Base-by-base conservation (phyloP, 1,140 invertebrate species). In the Brachionus manjavacas region DNA sequence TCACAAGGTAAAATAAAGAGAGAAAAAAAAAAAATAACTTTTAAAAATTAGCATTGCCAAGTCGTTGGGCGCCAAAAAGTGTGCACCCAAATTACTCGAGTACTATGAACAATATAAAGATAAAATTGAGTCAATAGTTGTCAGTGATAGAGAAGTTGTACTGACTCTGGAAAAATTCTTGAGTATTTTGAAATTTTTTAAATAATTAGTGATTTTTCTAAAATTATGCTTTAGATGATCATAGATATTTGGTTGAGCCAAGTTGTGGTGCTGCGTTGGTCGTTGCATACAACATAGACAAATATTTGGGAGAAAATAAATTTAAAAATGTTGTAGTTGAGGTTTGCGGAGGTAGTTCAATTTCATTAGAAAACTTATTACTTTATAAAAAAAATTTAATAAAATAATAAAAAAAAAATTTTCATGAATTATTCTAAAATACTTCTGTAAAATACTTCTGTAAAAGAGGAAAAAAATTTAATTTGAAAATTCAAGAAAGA, bases 211-310 rank as follows among this genome's bases (percentile, higher is more conserved):
- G 14, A 31, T 12, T 79, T 49, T 25, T 16, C 16, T n/a, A 4
- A 25, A 20, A 80, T n/a, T 49, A 4, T 20, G 60, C 35, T 43
- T 2, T 0, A 81, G 88, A 88, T 86, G 86, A 91, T 85, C 90
- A 91, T 80, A 86, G 89, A 11, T 87, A 88, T 76, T 83, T 92
- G 35, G 91, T 91, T 23, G 91, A 91, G 85, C 90, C 91, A 7
- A 88, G 90, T 4, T 91, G 91, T 88, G 91, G 91, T 6, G 91
- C 91, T 14, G 87, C 90, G 4, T 84, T 92, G 46, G 88, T 90
- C 6, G 89, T 89, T 20, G 85, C 90, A 8, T 91, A 91, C 84
- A 84, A 84, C 64, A 20, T 70, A 16, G 31, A 83, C 12, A 55
- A 81, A 60, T 78, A 35, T n/a, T 35, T 43, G 41, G 68, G 68